These are phyloP conservation scores for Ailuropoda melanoleuca DNA, from an alignment of 2,113 vertebrate genomes.

Conservation along the genomic window DNA sequence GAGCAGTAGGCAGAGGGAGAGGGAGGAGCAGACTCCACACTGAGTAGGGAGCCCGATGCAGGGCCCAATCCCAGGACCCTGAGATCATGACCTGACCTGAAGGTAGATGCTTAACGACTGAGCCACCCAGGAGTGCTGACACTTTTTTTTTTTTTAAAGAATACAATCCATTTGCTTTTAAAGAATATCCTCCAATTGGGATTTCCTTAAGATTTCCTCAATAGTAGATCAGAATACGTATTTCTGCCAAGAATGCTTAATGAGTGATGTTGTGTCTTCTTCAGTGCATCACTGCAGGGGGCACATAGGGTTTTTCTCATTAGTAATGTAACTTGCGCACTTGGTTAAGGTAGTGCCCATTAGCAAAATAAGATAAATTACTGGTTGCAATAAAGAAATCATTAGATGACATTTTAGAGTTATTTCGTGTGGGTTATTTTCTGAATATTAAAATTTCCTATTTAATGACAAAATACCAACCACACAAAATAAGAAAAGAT, in stretches of 20 bases:
- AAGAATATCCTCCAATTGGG: not conserved
- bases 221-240: not conserved
- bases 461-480: slow-evolving; percentile 39
- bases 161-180: slow-evolving; percentile 8
- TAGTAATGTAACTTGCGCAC: not conserved
- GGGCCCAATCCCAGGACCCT: no score
- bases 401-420: slow-evolving; percentile 18
- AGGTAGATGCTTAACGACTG: not conserved
- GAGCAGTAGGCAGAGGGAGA: no score
- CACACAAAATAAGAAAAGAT: slow-evolving; percentile 4
- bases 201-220: slow-evolving; percentile 33
- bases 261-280: not conserved
- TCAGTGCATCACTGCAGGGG: not conserved
- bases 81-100: no score
- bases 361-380: slow-evolving; percentile 17
- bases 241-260: not conserved
- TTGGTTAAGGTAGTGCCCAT: not conserved
- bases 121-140: not conserved
- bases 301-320: not conserved
- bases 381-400: slow-evolving; percentile 13
- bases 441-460: not conserved
- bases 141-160: not conserved
- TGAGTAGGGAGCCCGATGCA: no score
- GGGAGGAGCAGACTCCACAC: no score
- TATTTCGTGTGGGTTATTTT: not conserved